Evolutionary conservation across 2,888 invertebrate species (phyloP), one percentile per base, ranked within the genome.

Genomic region (Dryococelus australis): DNA sequence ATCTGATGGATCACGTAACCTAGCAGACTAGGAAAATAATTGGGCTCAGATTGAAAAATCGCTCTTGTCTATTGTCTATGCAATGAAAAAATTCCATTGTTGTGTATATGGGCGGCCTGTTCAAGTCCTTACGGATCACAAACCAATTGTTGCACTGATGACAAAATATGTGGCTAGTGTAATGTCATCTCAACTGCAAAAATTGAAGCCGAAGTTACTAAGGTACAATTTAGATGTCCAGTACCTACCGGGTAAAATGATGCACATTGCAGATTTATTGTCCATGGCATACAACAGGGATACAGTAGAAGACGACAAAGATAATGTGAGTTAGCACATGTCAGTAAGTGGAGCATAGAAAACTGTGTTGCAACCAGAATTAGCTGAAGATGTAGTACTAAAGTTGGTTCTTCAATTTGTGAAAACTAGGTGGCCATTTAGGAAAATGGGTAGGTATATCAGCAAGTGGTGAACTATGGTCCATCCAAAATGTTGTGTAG

Each of bases 1-100:
- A 89, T 91, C 24, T 91, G 90, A 91, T 89, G 92, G 91, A 16
- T 91, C 91, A 78, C 90, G 90, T 89, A 88, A 91, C 0, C 87
- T 91, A 47, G 90, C 90, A 16, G 65, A 88, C 35, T 89, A 89
- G 10, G 90, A 91, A 89, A 47, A 85, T 28, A 89, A 88, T 20
- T 91, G 91, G 89, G 89, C 90, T 28, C 91, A 91, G 87, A 91
- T 92, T 84, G 90, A 91, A 86, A 90, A 88, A 88, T 88, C 90
- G 86, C 85, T 91, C 47, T 88, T 89, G 5, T 6, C 26, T 12
- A 86, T 86, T 16, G 26, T 79, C 12, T 87, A 26, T 51, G 86
- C 83, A 53, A 47, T 16, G 6, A 65, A 27, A 8, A 87, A 53
- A 27, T 87, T 81, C 28, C 86, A 86, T 35, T 51, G 9, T 47